Base-by-base conservation (phyloP, 2,797 vertebrate species). In the Gobio occitaniae region DNA sequence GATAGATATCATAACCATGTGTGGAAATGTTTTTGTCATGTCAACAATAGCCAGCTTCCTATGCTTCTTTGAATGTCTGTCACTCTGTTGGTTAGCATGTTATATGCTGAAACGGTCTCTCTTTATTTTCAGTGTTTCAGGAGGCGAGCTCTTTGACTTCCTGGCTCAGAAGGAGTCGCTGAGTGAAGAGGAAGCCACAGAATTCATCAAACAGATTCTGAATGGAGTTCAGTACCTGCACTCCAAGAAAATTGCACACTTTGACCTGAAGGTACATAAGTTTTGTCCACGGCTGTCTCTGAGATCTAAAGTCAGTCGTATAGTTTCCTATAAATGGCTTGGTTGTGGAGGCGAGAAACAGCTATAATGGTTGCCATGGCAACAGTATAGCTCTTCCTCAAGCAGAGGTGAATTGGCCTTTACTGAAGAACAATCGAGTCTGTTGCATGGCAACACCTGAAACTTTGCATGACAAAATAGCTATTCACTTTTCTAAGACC, bases 161-260 rank as follows among this genome's bases (percentile, higher is more conserved):
- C 88, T 98, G 92, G 96, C 97, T 75, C 97, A 97, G 91, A 99
- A 99, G 87, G 98, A 99, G 91, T 97, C 97, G 21, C 93, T 99
- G 89, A 97, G 97, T 90, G 98, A 99, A 89, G 98, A 99, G 87
- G 98, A 99, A 88, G 98, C 98, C 90, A 98, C 98, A 32, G 96
- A 96, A 91, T 99, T 99, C 91, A 97, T 99, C 90, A 99, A 97
- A 89, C 97, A 99, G 94, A 98, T 99, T 91, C 95, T 99, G 66
- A 95, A 97, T 0, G 98, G 98, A 54, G 98, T 99, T 87, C 95
- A 96, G 90, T 97, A 98, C 88, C 96, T 99, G 66, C 98, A 99
- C 89, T 95, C 96, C 83, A 99, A 95, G 92, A 96, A 95, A 91
- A 98, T 99, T 8, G 95, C 95, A 88, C 98, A 99, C 91, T 99